phyloP scores from a whole-genome alignment of 2,888 invertebrate species.

The Arrhopalites spinosus region DNA sequence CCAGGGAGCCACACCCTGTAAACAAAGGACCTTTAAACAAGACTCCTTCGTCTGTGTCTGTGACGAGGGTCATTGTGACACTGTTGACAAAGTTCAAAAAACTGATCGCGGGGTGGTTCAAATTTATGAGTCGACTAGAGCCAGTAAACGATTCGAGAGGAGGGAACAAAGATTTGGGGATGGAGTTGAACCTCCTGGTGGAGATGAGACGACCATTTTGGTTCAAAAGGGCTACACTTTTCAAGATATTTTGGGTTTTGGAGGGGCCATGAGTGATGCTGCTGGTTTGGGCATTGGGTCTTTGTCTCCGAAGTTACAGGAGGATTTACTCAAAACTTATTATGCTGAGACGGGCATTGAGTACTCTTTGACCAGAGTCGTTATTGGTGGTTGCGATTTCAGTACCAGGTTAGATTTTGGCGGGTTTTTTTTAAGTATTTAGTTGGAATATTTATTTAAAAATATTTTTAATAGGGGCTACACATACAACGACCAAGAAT shows the following conservation, averaged over 20 bases:
- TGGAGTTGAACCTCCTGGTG: constrained; percentile 32
- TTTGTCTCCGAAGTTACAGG: constrained; percentile 35
- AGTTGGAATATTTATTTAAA: too few relatives aligned
- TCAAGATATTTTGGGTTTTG: constrained; percentile 51
- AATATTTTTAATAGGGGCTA: constrained; percentile 46
- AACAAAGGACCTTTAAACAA: constrained; percentile 38
- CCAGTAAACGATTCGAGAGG: constrained; percentile 43
- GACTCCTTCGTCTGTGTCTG: constrained; percentile 70
- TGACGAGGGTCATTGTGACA: constrained; percentile 73
- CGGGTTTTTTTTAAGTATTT: too few relatives aligned
- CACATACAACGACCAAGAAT: constrained; percentile 42
- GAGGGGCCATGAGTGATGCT: constrained; percentile 47
- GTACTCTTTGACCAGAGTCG: constrained; percentile 43
- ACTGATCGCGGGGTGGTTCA: constrained; percentile 32
- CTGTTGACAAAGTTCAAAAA: constrained; percentile 63
- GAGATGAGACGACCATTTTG: constrained; percentile 14
- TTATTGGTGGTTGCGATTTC: constrained; percentile 50
- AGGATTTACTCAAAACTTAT: constrained; percentile 39
- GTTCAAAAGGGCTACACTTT: constrained; percentile 34
- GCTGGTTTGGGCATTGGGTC: constrained; percentile 41
- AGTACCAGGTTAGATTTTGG: too few relatives aligned
- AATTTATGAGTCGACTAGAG: constrained; percentile 43
- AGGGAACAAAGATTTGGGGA: constrained; percentile 40
- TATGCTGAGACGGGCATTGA: constrained; percentile 46
- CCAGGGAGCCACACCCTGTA: neutral